Evolutionary conservation across 1,140 invertebrate genomes (phyloP).

Genomic region (Ceratina japonica): DNA sequence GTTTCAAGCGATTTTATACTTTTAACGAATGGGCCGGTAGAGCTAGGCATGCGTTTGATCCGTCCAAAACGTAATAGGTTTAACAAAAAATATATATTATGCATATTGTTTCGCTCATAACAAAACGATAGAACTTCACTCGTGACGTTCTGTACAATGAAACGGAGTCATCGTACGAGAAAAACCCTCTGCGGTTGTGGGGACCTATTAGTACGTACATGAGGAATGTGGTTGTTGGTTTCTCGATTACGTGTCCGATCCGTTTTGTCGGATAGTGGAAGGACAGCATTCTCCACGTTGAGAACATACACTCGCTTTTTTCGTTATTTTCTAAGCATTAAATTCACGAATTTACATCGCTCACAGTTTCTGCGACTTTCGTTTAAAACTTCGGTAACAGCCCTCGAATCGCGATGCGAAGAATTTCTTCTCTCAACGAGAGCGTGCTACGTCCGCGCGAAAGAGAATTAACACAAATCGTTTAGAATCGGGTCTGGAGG

Average conservation of each 20-base stretch:
- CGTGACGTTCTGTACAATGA: background rate
- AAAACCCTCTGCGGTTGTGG: background rate
- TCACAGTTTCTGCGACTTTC: background rate
- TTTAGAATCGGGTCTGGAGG: too few relatives aligned
- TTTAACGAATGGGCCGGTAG: too few relatives aligned
- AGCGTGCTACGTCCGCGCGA: too few relatives aligned
- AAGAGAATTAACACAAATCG: too few relatives aligned
- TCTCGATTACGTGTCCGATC: constrained; percentile 26
- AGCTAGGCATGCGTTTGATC: too few relatives aligned
- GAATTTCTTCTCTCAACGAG: too few relatives aligned
- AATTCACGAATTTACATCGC: background rate
- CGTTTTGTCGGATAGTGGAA: constrained; percentile 6
- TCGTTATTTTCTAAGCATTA: background rate
- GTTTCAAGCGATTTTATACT: too few relatives aligned
- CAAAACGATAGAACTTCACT: background rate
- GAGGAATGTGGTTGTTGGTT: constrained; percentile 29
- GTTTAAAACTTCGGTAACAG: too few relatives aligned
- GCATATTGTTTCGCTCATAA: too few relatives aligned
- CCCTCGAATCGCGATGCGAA: too few relatives aligned
- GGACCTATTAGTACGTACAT: constrained; percentile 19
- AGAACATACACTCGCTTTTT: background rate
- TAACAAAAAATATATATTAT: too few relatives aligned
- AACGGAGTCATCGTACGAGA: background rate
- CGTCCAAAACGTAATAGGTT: too few relatives aligned
- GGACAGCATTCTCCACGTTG: background rate